Evolutionary conservation across 2,888 invertebrate genomes (phyloP).

Genomic region (Abrostola triplasia): DNA sequence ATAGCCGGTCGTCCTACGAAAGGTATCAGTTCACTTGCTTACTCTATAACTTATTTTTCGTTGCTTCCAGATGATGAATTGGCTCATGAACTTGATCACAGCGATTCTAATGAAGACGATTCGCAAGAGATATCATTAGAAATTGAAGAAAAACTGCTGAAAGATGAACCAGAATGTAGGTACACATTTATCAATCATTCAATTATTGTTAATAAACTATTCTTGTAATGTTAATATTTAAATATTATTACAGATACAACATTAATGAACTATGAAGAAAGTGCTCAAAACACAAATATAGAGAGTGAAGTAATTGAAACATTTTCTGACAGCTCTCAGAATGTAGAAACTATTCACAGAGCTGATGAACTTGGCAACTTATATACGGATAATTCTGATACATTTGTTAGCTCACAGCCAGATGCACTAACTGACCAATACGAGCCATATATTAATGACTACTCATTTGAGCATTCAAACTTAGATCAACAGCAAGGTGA

Average conservation of each 20-base stretch:
- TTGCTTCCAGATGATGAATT: conserved; percentile 80
- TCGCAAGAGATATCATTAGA: conserved; percentile 84
- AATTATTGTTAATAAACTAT: not conserved
- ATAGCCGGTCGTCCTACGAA: conserved; percentile 2
- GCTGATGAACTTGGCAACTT: conserved; percentile 83
- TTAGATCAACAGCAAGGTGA: conserved; percentile 64
- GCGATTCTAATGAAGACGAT: conserved; percentile 85
- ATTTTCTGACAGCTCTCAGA: conserved; percentile 77
- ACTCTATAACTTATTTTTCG: not conserved
- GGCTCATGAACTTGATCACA: conserved; percentile 83
- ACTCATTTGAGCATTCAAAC: conserved; percentile 74
- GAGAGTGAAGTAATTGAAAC: conserved; percentile 76
- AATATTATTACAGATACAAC: conserved; percentile 74
- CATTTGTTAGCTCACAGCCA: conserved; percentile 71
- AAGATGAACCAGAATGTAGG: conserved; percentile 85
- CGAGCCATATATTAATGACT: conserved; percentile 80
- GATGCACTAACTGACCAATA: conserved; percentile 77
- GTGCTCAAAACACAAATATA: conserved; percentile 62
- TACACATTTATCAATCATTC: not conserved
- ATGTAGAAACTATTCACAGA: conserved; percentile 75
- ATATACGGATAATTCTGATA: conserved; percentile 78
- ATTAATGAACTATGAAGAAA: conserved; percentile 81
- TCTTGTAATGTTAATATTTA: not conserved
- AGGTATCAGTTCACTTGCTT: not conserved
- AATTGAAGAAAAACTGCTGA: conserved; percentile 83